Percentiles rank a stretch among this genome's conserved stretches.
Conservation (phyloP, 2,888 invertebrate species). For the Melanargia galathea region DNA sequence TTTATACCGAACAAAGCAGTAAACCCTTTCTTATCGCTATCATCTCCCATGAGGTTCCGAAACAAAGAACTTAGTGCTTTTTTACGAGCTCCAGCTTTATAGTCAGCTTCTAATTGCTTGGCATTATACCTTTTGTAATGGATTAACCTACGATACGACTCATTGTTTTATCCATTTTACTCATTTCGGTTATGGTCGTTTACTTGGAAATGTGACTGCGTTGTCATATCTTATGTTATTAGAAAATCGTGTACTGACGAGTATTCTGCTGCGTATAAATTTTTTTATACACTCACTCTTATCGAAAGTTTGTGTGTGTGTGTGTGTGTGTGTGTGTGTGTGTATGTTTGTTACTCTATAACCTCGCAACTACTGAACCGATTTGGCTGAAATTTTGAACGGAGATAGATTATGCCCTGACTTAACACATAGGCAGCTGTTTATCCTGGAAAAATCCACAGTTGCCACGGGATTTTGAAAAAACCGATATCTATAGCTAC, state of each 20-base stretch:
- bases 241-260: background rate
- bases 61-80: constrained; percentile 53
- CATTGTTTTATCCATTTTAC: constrained; percentile 18
- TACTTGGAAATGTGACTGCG: background rate
- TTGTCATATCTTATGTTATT: background rate
- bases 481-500: no score
- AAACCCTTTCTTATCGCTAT: constrained; percentile 55
- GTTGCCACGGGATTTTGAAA: no score
- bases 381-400: no score
- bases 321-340: no score
- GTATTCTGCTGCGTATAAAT: background rate
- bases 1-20: constrained; percentile 33
- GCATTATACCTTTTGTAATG: constrained; percentile 38
- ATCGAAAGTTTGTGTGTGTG: no score
- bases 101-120: constrained; percentile 46
- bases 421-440: no score
- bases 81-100: constrained; percentile 53
- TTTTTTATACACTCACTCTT: no score
- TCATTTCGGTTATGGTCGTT: background rate
- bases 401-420: no score
- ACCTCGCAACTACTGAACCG: no score
- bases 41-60: constrained; percentile 48
- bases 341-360: no score
- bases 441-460: no score
- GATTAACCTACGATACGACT: constrained; percentile 27